These are phyloP conservation scores for Poliocrania exsul DNA, from an alignment of 2,797 vertebrate genomes.

Conservation along the genomic window DNA sequence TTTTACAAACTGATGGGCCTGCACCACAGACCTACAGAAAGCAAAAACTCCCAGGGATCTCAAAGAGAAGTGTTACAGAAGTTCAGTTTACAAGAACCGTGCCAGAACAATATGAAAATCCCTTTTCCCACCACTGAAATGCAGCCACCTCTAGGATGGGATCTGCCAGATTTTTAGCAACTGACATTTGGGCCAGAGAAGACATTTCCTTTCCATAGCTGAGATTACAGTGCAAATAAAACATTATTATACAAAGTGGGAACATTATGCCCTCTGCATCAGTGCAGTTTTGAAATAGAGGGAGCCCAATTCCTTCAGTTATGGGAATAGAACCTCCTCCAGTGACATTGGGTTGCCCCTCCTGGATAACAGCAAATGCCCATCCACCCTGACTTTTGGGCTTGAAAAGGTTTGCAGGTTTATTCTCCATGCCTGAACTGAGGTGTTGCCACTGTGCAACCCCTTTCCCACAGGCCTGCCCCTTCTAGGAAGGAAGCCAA, in stretches of 20 bases:
- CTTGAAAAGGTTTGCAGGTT: background rate
- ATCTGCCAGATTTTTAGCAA: slow-evolving; percentile 24
- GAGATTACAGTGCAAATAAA: slow-evolving; percentile 33
- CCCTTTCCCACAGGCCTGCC: background rate
- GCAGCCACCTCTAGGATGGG: slow-evolving; percentile 6
- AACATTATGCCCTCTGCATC: background rate
- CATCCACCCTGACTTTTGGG: background rate
- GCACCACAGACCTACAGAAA: background rate
- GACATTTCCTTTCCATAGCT: background rate
- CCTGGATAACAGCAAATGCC: background rate
- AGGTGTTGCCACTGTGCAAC: background rate
- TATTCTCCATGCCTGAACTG: background rate
- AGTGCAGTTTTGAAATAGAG: background rate
- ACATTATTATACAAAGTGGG: background rate
- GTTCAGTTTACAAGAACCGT: slow-evolving; percentile 23
- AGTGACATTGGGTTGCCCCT: background rate
- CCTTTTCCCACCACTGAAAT: slow-evolving; percentile 40
- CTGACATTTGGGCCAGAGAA: background rate
- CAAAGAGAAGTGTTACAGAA: background rate
- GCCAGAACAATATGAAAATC: slow-evolving; percentile 34
- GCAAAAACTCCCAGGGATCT: slow-evolving; percentile 22
- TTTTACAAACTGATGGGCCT: slow-evolving; percentile 4
- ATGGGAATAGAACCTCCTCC: background rate
- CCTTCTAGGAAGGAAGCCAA: slow-evolving; percentile 32
- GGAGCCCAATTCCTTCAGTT: background rate